Conservation (phyloP, 2,888 invertebrate species). For the Clepsis dumicolana region DNA sequence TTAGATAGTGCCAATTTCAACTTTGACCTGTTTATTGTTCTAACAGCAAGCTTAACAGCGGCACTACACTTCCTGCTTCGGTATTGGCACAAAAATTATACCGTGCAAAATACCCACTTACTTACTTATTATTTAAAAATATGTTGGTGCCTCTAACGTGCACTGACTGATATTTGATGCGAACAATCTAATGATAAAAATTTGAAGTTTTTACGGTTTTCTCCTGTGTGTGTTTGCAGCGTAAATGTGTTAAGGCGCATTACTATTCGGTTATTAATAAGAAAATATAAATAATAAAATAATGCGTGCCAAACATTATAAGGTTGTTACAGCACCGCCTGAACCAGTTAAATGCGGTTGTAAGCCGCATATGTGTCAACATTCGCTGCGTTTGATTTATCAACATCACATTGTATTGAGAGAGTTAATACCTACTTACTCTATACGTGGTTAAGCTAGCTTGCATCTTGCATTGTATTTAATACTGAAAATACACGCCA, state of each 20-base stretch:
- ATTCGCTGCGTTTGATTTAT: slow-evolving; percentile 44
- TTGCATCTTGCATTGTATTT: slow-evolving; percentile 4
- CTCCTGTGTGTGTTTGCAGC: not conserved
- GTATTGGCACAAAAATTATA: too few relatives aligned
- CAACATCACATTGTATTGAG: slow-evolving; percentile 56
- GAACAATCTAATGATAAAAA: not conserved
- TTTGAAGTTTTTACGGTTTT: not conserved
- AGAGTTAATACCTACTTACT: slow-evolving; percentile 61
- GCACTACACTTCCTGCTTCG: too few relatives aligned
- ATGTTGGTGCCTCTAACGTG: not conserved
- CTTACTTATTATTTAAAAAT: too few relatives aligned
- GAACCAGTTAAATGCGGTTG: slow-evolving; percentile 57
- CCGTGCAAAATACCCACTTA: too few relatives aligned
- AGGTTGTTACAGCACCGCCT: slow-evolving; percentile 29
- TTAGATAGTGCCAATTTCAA: slow-evolving; percentile 24
- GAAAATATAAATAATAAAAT: slow-evolving; percentile 2
- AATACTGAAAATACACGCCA: not conserved
- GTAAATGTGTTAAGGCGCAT: slow-evolving; percentile 5
- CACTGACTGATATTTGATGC: not conserved
- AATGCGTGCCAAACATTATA: slow-evolving; percentile 25
- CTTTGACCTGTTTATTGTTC: not conserved
- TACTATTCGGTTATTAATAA: slow-evolving; percentile 3
- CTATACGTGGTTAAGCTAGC: slow-evolving; percentile 46
- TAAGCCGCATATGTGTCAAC: slow-evolving; percentile 43
- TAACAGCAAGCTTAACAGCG: not conserved